Evolutionary conservation across 2,113 vertebrate species (phyloP).

Genomic region (Callocephalon fimbriatum): DNA sequence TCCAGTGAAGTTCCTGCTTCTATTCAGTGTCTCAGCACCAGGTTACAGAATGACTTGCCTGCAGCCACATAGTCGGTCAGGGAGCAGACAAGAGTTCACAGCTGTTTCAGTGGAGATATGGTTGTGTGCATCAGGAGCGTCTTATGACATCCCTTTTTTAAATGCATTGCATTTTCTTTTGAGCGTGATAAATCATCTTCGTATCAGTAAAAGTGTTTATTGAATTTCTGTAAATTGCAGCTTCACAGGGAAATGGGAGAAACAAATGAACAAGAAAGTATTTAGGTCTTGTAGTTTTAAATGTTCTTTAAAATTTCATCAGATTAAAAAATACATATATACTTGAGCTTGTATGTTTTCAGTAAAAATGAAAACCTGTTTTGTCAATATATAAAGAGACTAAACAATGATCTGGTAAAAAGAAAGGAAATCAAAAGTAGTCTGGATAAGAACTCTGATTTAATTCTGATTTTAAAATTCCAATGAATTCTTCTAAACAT

Average conservation of each 20-base stretch:
- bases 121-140: slow-evolving; percentile 57
- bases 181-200: background rate
- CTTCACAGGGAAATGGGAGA: background rate
- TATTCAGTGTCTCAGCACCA: slow-evolving; percentile 52
- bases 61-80: slow-evolving; percentile 50
- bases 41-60: slow-evolving; percentile 52
- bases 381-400: background rate
- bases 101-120: background rate
- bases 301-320: background rate
- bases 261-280: background rate
- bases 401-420: background rate
- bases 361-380: background rate
- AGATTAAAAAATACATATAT: background rate
- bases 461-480: background rate
- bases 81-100: background rate
- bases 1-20: slow-evolving; percentile 57
- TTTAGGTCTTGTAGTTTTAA: background rate
- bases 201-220: background rate
- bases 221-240: background rate
- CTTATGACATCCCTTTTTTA: slow-evolving; percentile 1
- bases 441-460: background rate
- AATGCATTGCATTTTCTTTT: background rate
- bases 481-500: background rate
- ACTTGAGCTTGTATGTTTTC: background rate
- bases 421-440: background rate